phyloP scores from a whole-genome alignment of 2,113 vertebrate species.

The Euleptes europaea region DNA sequence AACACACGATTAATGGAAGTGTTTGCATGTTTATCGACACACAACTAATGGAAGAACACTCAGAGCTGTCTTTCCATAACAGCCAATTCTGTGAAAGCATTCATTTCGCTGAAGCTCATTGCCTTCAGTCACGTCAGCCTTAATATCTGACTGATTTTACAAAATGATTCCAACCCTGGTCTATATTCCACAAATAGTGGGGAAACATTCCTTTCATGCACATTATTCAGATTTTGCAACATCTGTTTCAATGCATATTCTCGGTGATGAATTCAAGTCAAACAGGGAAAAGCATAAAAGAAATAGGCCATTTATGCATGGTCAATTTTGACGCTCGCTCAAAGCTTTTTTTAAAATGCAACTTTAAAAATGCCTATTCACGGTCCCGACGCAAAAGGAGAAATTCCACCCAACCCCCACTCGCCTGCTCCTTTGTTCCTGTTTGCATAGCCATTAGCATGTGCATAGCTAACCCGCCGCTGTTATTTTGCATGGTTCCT shows the following conservation, averaged over 20 bases:
- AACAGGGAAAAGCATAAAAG: constrained; percentile 49
- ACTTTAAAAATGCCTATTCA: no score
- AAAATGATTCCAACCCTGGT: neutral
- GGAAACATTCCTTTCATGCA: constrained; percentile 4
- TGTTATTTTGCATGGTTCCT: no score
- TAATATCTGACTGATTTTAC: neutral
- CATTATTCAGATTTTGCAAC: constrained; percentile 1
- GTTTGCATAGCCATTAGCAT: no score
- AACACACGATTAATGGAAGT: neutral
- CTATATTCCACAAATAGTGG: neutral
- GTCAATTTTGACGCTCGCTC: no score
- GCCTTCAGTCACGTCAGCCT: neutral
- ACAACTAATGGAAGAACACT: neutral
- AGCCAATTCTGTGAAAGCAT: neutral
- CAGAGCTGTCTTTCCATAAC: neutral
- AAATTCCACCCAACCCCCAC: no score
- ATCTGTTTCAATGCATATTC: constrained; percentile 35
- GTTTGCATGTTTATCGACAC: neutral
- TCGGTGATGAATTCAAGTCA: constrained; percentile 34
- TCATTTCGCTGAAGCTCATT: neutral
- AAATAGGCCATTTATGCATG: no score
- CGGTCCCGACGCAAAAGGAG: no score
- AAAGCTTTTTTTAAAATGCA: no score
- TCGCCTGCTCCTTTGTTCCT: no score
- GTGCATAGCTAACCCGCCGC: no score